These are phyloP conservation scores for Scomber japonicus DNA, from an alignment of 2,113 vertebrate species.

Conservation along the genomic window DNA sequence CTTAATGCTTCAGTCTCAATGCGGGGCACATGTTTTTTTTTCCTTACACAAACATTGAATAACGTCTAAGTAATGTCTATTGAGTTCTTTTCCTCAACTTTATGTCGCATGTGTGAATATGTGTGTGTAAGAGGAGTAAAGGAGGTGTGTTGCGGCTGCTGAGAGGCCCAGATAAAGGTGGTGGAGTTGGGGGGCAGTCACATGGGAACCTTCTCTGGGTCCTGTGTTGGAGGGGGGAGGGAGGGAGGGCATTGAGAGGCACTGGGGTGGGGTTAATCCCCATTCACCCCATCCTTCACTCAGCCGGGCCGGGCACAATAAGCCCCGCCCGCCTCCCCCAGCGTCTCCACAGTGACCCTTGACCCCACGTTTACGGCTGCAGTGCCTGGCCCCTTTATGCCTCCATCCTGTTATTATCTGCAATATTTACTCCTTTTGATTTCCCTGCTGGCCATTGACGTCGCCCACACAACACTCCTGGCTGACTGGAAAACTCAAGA, in stretches of 20 bases:
- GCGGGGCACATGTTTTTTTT: background rate
- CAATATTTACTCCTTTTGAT: constrained; percentile 84
- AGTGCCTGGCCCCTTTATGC: constrained; percentile 72
- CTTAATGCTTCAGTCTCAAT: background rate
- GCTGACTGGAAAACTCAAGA: constrained; percentile 61
- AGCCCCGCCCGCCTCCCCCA: constrained; percentile 66
- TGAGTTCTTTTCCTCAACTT: background rate
- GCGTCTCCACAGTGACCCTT: constrained; percentile 75
- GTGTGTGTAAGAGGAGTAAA: constrained; percentile 18
- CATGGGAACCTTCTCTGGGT: constrained; percentile 76
- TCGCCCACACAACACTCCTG: constrained; percentile 44
- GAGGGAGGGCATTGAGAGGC: constrained; percentile 77
- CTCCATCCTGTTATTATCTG: constrained; percentile 81
- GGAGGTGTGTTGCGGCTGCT: constrained; percentile 55
- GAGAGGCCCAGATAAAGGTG: constrained; percentile 62
- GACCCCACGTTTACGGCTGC: constrained; percentile 76
- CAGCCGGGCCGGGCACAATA: constrained; percentile 72
- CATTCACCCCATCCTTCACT: constrained; percentile 83
- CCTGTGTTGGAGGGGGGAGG: constrained; percentile 34
- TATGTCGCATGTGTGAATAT: constrained; percentile 28
- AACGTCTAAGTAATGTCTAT: background rate
- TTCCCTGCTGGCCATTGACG: constrained; percentile 62
- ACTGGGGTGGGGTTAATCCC: constrained; percentile 85
- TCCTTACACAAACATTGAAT: background rate
- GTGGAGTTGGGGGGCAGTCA: constrained; percentile 30